A percentile compares a stretch with the other conserved stretches of the same genome.
Conservation (phyloP, 1,140 invertebrate species). For the Lordiphosa mommai region DNA sequence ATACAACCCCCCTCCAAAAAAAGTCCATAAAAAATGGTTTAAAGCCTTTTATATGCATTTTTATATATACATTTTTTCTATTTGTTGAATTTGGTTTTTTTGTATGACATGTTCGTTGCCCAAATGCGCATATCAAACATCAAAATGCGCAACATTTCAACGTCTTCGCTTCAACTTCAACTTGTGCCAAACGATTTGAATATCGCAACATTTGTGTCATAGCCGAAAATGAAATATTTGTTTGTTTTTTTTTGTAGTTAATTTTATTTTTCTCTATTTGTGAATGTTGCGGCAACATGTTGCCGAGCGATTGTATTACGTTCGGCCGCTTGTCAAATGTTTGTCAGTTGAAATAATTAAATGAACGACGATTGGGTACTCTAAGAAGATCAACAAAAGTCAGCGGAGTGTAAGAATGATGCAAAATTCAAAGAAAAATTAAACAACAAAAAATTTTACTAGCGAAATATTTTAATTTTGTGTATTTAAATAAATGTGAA, state of each 20-base stretch:
- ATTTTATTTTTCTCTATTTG: conserved; percentile 1
- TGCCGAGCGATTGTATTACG: conserved; percentile 5
- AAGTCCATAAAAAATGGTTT: neutral
- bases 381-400: no score
- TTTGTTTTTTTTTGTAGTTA: neutral
- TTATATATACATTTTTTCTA: neutral
- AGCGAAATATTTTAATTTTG: no score
- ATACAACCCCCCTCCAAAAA: neutral
- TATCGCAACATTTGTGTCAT: conserved; percentile 54
- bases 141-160: conserved; percentile 69
- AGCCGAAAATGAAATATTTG: conserved; percentile 15
- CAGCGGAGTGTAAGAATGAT: no score
- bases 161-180: conserved; percentile 21
- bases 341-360: neutral
- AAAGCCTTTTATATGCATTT: neutral
- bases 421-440: no score
- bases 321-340: conserved; percentile 44
- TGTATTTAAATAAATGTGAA: no score
- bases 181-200: conserved; percentile 64
- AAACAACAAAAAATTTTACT: no score
- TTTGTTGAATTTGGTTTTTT: conserved; percentile 36
- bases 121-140: conserved; percentile 72
- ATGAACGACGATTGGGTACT: no score
- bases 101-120: conserved; percentile 57
- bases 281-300: conserved; percentile 58